A percentile compares a stretch with the other conserved stretches of the same genome.
Evolutionary conservation across 1,140 invertebrate species (phyloP).

Genomic region (Nylanderia fulva): DNA sequence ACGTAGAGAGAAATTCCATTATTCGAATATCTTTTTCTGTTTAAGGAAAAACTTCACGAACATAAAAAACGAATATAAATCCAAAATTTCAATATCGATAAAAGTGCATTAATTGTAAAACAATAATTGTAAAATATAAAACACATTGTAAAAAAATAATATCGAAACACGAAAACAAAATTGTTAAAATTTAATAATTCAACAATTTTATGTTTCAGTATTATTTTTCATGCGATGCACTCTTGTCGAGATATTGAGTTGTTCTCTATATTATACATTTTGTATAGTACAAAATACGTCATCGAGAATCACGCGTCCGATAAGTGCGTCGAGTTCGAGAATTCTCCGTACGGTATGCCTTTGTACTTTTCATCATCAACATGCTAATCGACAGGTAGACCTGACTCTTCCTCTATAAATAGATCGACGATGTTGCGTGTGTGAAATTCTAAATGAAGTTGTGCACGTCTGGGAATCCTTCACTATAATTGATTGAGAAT

Average conservation of each 20-base stretch:
- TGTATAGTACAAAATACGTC: not conserved
- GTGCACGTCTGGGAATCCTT: not conserved
- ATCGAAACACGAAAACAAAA: no score
- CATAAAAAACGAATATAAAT: not conserved
- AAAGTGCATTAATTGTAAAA: no score
- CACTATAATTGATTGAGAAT: not conserved
- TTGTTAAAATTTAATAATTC: no score
- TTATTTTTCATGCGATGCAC: not conserved
- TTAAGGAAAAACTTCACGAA: no score
- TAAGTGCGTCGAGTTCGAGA: constrained; percentile 1
- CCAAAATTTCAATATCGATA: no score
- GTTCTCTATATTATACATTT: constrained; percentile 14
- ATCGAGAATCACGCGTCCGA: constrained; percentile 1
- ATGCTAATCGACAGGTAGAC: constrained; percentile 44
- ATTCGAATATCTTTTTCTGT: not conserved
- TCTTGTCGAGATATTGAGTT: not conserved
- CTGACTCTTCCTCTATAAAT: constrained; percentile 34
- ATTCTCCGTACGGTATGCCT: constrained; percentile 14
- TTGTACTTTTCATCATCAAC: constrained; percentile 42
- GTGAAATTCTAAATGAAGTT: constrained; percentile 27
- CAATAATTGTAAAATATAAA: no score
- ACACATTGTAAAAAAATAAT: no score
- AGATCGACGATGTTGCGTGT: constrained; percentile 2
- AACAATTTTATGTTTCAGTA: not conserved
- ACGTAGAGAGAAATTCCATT: not conserved